phyloP scores from a whole-genome alignment of 2,113 vertebrate species.

The Zosterops pallidus region DNA sequence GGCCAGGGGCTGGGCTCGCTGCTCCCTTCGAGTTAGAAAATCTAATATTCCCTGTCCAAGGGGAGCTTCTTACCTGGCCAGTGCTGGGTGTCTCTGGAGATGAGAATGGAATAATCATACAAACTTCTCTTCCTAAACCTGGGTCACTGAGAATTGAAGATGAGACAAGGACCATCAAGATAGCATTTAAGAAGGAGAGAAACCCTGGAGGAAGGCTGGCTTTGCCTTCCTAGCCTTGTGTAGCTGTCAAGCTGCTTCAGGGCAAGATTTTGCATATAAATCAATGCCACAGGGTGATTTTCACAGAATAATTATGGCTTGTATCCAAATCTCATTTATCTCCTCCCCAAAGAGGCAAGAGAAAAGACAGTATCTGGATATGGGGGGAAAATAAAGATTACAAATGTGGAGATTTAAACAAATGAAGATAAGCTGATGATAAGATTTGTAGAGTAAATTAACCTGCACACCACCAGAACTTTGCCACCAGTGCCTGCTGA shows the following conservation, averaged over 20 bases:
- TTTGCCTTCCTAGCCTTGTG: background rate
- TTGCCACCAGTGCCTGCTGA: background rate
- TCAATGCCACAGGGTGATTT: background rate
- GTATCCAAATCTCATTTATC: background rate
- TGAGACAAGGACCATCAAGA: background rate
- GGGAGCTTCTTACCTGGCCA: background rate
- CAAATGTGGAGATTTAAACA: background rate
- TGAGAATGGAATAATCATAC: background rate
- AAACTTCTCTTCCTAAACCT: background rate
- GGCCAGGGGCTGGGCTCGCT: fast-evolving
- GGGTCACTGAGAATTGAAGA: background rate
- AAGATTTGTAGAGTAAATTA: background rate
- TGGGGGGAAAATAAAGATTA: background rate
- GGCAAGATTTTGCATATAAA: conserved; percentile 2
- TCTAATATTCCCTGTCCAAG: too few species aligned
- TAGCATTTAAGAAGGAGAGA: background rate
- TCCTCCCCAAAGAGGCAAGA: background rate
- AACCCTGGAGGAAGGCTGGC: background rate
- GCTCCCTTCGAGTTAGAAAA: background rate
- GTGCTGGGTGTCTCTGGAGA: background rate
- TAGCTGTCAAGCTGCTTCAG: background rate
- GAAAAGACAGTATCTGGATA: background rate
- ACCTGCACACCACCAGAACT: background rate
- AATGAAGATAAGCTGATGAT: background rate
- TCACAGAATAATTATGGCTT: background rate